Evolutionary conservation across 2,888 invertebrate species (phyloP).

Genomic region (Melikaiella ostensackeni): DNA sequence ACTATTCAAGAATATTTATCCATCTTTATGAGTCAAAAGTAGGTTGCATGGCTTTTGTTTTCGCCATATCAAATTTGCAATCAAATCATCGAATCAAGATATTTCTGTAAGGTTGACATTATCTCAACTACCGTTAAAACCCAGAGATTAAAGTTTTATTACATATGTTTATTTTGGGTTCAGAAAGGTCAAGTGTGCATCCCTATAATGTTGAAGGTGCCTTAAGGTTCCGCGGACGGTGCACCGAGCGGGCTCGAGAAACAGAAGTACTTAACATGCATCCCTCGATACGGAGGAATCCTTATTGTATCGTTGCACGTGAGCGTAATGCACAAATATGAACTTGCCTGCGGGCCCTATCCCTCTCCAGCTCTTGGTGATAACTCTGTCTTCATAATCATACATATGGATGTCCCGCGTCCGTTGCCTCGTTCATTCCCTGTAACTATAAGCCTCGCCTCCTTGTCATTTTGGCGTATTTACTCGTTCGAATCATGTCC

Average conservation of each 20-base stretch:
- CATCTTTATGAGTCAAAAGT: neutral
- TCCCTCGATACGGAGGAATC: slow-evolving; percentile 76
- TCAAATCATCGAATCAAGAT: neutral
- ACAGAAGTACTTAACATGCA: slow-evolving; percentile 74
- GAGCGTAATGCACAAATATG: slow-evolving; percentile 76
- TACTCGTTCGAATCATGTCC: slow-evolving; percentile 42
- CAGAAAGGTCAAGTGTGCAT: slow-evolving; percentile 25
- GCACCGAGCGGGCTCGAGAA: slow-evolving; percentile 57
- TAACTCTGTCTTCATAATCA: slow-evolving; percentile 74
- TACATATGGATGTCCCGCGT: slow-evolving; percentile 71
- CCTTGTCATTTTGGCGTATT: slow-evolving; percentile 45
- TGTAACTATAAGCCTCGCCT: slow-evolving; percentile 50
- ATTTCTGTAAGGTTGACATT: neutral
- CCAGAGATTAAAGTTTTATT: slow-evolving; percentile 19
- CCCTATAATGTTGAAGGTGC: slow-evolving; percentile 23
- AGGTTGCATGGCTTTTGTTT: neutral
- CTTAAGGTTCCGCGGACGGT: slow-evolving; percentile 37
- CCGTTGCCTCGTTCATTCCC: slow-evolving; percentile 58
- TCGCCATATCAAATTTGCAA: neutral
- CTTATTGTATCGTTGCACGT: slow-evolving; percentile 77
- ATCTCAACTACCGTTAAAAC: neutral
- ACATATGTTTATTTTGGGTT: neutral
- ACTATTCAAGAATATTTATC: neutral
- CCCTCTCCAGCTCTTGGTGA: slow-evolving; percentile 59
- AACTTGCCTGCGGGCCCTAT: slow-evolving; percentile 69